Evolutionary conservation across 2,797 vertebrate genomes (phyloP), one percentile per base, ranked within the genome.

Genomic region (Mycteria americana): DNA sequence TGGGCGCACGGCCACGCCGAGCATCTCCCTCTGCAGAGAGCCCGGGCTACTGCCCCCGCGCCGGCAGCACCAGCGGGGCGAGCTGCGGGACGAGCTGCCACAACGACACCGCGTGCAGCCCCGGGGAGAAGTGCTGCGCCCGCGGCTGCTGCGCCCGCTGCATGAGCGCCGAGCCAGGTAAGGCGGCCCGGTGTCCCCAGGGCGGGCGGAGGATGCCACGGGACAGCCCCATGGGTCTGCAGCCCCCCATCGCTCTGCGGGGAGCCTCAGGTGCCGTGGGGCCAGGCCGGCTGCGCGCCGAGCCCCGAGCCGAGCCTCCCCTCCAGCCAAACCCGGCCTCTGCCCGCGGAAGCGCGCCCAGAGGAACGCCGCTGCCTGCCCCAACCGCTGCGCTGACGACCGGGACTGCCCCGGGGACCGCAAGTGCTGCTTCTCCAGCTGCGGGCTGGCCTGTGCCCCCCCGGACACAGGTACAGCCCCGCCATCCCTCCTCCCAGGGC

Each of bases 381-480:
- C 39, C 91, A 95, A 74, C 75, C 75, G 0, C 75, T 97, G 96
- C 25, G 2, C 46, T 0, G 81, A 96, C 1, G 95, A 96, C 87
- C 85, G 91, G 9, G 95, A 95, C 94, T 97, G 96, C 56, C 85
- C 85, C 2, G 27, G 72, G n/a, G 17, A 85, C 2, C 59, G 0
- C 87, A 97, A 97, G 43, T 97, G 96, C 91, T 97, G 96, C 60
- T 96, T 95, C 91, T 91, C 93, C 0, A 43, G 95, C 85, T 96
- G 95, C 1, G 94, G 96, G 37, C 41, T 95, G 78, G 43, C 85
- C 67, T 97, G 96, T 18, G 0, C 28, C 13, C 13, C 59, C 51
- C 95, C 94, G 0, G 30, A 65, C 37, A 79, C 54, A 87, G 95
- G 95, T 97, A 95, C 39, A 31, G 84, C 41, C 18, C 67, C 1